Evolutionary conservation across 2,113 vertebrate species (phyloP).

Genomic region (Sinocyclocheilus grahami): DNA sequence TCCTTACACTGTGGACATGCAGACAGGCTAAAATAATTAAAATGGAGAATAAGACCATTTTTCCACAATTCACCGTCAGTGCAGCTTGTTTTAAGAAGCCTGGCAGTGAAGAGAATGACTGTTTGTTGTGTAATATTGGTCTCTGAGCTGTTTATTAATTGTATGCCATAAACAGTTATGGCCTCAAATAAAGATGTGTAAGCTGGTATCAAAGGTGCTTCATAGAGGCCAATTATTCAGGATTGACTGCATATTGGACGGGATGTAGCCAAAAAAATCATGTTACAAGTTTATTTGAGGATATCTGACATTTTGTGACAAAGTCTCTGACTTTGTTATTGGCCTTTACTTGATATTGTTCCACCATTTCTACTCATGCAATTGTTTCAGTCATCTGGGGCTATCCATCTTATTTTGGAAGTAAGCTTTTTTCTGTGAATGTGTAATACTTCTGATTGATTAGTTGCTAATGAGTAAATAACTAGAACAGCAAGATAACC

Average conservation of each 20-base stretch:
- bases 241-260: neutral
- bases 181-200: neutral
- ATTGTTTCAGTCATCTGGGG: neutral
- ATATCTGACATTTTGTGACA: neutral
- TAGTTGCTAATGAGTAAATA: neutral
- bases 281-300: neutral
- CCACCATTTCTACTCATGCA: neutral
- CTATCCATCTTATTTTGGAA: neutral
- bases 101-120: neutral
- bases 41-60: neutral
- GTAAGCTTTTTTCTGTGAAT: too few species aligned
- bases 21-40: constrained; percentile 41
- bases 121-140: neutral
- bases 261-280: too few species aligned
- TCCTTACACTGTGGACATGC: constrained; percentile 38
- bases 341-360: neutral
- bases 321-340: neutral
- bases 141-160: neutral
- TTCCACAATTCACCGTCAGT: neutral
- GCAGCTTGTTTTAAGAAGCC: neutral
- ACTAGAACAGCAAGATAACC: neutral
- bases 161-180: constrained; percentile 4
- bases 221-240: neutral
- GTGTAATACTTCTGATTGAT: neutral
- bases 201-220: constrained; percentile 34